Base-by-base conservation (phyloP, 2,888 invertebrate species). In the Aelia acuminata region DNA sequence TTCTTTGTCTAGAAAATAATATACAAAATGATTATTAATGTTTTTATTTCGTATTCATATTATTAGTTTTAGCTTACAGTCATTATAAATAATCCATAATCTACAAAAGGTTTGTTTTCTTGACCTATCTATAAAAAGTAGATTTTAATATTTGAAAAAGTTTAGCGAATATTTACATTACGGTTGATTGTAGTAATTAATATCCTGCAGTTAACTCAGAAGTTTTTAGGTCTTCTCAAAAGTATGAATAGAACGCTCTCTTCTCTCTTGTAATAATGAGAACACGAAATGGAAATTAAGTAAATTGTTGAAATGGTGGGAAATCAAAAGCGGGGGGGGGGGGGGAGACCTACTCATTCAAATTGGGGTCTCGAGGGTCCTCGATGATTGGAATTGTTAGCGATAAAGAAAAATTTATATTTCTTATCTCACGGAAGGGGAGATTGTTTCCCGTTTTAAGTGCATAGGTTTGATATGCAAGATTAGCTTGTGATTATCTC, bases 381-480 rank as follows among this genome's bases (percentile, higher is more conserved):
- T 15, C 63, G n/a, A n/a, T 63, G 31, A 63, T 63, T 63, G 63
- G 10, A 63, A 26, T 57, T 18, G 20, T 15, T 26, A 15, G 31
- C 15, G 31, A 63, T 26, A 26, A 63, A 63, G 31, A 0, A 63
- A 11, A 63, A 53, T 53, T 53, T n/a, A 53, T 53, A n/a, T 53
- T 63, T 31, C 63, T 63, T 63, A 63, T 63, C 63, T 63, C 63
- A 63, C 63, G 63, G 63, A 31, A 63, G 31, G 63, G 13, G 26
- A 7, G 15, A 11, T 31, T 31, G n/a, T n/a, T n/a, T n/a, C 10
- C 3, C 53, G 5, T 5, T 53, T 26, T 13, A 53, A n/a, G n/a
- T n/a, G n/a, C n/a, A 7, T 22, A n/a, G 1, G 10, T 53, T n/a
- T n/a, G 10, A 50, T 20, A 20, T 50, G 20, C 18, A 11, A 53